Evolutionary conservation across 2,888 invertebrate genomes (phyloP).

Genomic region (Cantharis nigra): DNA sequence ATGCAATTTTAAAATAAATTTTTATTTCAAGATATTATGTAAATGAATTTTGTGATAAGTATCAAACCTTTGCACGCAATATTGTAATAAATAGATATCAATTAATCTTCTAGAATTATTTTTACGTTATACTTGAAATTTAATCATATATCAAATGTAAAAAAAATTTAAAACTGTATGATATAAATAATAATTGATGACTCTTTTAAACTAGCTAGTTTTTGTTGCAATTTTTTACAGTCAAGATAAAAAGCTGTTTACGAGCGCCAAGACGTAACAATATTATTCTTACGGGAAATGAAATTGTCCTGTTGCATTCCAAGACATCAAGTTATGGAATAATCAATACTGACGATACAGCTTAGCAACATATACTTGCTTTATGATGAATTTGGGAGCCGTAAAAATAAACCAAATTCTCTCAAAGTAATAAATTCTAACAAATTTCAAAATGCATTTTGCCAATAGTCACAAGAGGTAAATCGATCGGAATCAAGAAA

Average conservation of each 20-base stretch:
- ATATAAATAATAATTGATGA: neutral
- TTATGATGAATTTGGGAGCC: constrained; percentile 19
- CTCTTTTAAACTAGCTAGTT: constrained; percentile 3
- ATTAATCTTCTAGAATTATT: neutral
- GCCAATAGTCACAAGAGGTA: constrained; percentile 3
- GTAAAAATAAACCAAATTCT: constrained; percentile 16
- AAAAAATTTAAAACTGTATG: neutral
- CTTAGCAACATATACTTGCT: constrained; percentile 16
- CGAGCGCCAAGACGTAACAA: constrained; percentile 20
- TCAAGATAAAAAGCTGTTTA: constrained; percentile 27
- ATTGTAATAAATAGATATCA: neutral
- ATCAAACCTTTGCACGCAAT: neutral
- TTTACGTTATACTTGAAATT: neutral
- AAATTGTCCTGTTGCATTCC: constrained; percentile 30
- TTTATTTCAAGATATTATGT: neutral
- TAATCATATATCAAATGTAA: neutral
- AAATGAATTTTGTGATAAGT: neutral
- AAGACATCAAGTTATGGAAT: constrained; percentile 17
- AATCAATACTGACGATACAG: constrained; percentile 17
- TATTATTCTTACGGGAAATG: constrained; percentile 27
- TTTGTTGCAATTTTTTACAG: neutral
- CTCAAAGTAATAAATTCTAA: constrained; percentile 12
- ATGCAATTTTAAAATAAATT: neutral
- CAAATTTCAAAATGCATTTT: constrained; percentile 11
- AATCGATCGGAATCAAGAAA: constrained; percentile 6